Conservation (phyloP, 2,888 invertebrate species). For the Augiades crinisus region DNA sequence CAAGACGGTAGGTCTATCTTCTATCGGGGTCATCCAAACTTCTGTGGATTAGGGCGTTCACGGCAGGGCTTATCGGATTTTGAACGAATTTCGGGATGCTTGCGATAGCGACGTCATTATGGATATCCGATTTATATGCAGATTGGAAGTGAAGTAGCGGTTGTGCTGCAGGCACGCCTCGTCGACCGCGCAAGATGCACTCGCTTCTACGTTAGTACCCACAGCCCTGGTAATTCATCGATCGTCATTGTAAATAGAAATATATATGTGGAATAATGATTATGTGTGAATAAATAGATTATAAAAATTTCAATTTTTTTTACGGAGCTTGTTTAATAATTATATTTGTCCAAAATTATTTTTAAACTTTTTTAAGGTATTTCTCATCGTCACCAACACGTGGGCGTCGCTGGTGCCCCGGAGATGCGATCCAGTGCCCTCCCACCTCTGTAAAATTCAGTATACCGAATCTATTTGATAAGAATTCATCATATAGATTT, state of each 20-base stretch:
- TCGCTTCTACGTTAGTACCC: too few relatives aligned
- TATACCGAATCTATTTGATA: constrained; percentile 1
- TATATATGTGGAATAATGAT: too few relatives aligned
- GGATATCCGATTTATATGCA: constrained; percentile 82
- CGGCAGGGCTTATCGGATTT: constrained; percentile 76
- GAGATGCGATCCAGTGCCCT: constrained; percentile 10
- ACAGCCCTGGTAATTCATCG: too few relatives aligned
- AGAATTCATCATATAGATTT: neutral
- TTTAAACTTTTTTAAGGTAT: too few relatives aligned
- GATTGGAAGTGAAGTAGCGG: constrained; percentile 67
- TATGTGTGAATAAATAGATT: too few relatives aligned
- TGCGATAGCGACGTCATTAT: constrained; percentile 77
- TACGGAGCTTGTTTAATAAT: too few relatives aligned
- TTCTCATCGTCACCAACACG: too few relatives aligned
- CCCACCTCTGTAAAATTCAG: constrained; percentile 15
- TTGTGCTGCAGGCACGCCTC: constrained; percentile 52
- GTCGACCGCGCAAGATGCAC: constrained; percentile 38
- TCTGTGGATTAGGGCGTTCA: constrained; percentile 77
- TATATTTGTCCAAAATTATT: too few relatives aligned
- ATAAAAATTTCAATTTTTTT: too few relatives aligned
- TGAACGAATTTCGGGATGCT: constrained; percentile 75
- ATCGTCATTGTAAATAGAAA: too few relatives aligned
- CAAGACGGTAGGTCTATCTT: constrained; percentile 75
- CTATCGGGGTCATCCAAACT: constrained; percentile 77
- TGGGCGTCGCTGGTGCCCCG: neutral